Conservation (phyloP, 2,797 vertebrate species). For the Oreochromis mossambicus region DNA sequence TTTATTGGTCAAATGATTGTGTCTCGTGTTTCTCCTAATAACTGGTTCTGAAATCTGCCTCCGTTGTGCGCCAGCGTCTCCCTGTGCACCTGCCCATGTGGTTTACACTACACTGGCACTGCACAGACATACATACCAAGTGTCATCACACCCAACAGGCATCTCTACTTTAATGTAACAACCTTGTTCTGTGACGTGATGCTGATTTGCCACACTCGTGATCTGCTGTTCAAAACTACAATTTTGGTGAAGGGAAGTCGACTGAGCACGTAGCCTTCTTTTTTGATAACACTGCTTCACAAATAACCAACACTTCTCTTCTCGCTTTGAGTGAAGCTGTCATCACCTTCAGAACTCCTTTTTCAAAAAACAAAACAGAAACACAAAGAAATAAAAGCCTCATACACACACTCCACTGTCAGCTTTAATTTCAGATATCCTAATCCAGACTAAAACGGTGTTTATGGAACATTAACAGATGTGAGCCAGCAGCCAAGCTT, state of each 20-base stretch:
- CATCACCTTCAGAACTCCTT: not conserved
- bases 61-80: not conserved
- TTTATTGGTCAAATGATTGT: not conserved
- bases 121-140: not conserved
- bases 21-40: not conserved
- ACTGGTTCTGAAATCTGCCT: not conserved
- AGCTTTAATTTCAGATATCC: not conserved
- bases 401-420: not conserved
- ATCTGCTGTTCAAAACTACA: not conserved
- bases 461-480: not conserved
- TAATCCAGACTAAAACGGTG: not conserved
- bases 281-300: not conserved
- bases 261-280: rapidly evolving
- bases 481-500: not conserved
- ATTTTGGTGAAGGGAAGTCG: rapidly evolving
- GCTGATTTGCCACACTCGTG: not conserved
- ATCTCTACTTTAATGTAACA: not conserved
- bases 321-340: not conserved
- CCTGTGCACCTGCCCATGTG: not conserved
- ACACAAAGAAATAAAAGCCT: not conserved
- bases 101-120: not conserved
- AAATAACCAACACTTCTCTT: not conserved
- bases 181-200: rapidly evolving
- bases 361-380: not conserved
- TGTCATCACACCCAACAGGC: not conserved